Conservation (phyloP, 2,113 vertebrate species). For the Microcebus jonahi region DNA sequence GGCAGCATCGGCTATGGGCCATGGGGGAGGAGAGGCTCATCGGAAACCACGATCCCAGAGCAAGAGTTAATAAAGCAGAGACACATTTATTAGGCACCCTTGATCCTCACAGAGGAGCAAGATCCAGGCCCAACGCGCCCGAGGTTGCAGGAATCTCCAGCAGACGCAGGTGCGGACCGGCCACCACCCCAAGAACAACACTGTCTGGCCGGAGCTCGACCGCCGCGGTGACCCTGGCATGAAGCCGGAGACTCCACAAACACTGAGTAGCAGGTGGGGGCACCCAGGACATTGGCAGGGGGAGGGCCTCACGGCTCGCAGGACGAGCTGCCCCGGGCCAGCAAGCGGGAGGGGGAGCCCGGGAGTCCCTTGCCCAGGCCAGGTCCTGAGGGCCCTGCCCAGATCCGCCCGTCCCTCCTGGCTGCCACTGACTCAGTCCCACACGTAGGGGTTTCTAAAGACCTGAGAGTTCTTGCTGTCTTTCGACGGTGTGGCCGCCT, state of each 20-base stretch:
- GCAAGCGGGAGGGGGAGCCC: no score
- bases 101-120: slow-evolving; percentile 76
- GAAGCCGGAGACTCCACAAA: slow-evolving; percentile 5
- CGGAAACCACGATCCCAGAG: neutral
- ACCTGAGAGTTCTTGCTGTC: slow-evolving; percentile 84
- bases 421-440: neutral
- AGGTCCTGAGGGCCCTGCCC: neutral
- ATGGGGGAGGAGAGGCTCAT: rapidly evolving
- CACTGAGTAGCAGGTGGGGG: slow-evolving; percentile 30
- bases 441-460: slow-evolving; percentile 75
- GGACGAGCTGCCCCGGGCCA: neutral
- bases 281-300: neutral
- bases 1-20: no score
- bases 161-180: neutral
- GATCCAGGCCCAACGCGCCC: neutral
- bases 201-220: slow-evolving; percentile 44
- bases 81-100: slow-evolving; percentile 72
- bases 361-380: neutral
- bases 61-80: slow-evolving; percentile 68
- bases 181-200: slow-evolving; percentile 41
- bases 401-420: neutral
- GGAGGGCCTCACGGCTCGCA: neutral
- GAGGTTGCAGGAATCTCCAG: neutral
- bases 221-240: neutral
- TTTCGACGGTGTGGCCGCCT: neutral